phyloP scores from a whole-genome alignment of 2,113 vertebrate genomes.

The Bagarius yarrelli region DNA sequence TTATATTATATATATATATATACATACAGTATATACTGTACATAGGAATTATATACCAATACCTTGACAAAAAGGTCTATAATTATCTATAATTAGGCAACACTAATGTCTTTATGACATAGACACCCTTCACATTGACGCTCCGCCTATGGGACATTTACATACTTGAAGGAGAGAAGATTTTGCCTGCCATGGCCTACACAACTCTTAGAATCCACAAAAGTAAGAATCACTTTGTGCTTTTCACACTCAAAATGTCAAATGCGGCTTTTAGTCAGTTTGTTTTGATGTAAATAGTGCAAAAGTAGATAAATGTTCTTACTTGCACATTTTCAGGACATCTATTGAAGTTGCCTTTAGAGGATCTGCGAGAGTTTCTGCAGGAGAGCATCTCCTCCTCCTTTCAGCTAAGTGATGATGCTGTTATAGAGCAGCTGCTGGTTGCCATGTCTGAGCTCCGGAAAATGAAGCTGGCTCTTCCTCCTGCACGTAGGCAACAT shows the following conservation, averaged over 20 bases:
- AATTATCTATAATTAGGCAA: neutral
- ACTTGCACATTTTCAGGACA: constrained; percentile 65
- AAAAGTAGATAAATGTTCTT: neutral
- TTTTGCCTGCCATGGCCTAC: constrained; percentile 80
- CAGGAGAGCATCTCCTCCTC: constrained; percentile 77
- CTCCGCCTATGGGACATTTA: constrained; percentile 85
- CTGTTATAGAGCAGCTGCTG: constrained; percentile 78
- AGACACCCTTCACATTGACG: constrained; percentile 86
- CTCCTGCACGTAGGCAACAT: constrained; percentile 73
- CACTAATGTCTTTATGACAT: constrained; percentile 40
- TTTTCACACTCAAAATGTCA: neutral
- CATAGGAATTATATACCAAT: no score
- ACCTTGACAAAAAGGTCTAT: no score
- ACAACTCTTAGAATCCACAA: constrained; percentile 83
- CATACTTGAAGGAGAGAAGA: constrained; percentile 81
- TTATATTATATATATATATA: no score
- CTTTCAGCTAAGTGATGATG: constrained; percentile 74
- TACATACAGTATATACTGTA: no score
- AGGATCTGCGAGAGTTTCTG: constrained; percentile 84
- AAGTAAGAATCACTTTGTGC: constrained; percentile 70
- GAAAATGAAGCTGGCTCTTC: constrained; percentile 79
- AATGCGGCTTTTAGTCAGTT: neutral
- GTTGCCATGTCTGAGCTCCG: constrained; percentile 75
- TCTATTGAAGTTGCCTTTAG: constrained; percentile 76
- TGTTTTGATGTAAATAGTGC: neutral